Percentiles rank a stretch among this genome's conserved stretches.
These are phyloP conservation scores for Nemotelus pantherinus DNA, from an alignment of 2,888 invertebrate genomes.

Conservation along the genomic window DNA sequence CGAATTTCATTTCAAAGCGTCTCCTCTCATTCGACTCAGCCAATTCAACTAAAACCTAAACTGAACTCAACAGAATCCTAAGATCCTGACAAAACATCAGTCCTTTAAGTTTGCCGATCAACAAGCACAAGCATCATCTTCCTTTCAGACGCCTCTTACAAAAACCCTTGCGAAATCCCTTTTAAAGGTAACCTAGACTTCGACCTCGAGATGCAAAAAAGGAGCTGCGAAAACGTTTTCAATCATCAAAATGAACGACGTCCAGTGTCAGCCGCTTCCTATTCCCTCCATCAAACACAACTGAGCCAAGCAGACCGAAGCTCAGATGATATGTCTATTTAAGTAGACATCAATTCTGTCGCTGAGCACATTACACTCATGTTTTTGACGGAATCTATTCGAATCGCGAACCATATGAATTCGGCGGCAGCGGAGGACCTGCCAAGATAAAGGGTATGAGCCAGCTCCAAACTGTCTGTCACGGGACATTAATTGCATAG, in stretches of 20 bases:
- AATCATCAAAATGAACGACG: background rate
- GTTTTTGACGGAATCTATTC: too few species aligned
- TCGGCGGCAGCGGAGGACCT: too few species aligned
- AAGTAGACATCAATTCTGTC: constrained; percentile 24
- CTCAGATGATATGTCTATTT: constrained; percentile 29
- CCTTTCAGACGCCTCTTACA: too few species aligned
- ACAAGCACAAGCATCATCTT: too few species aligned
- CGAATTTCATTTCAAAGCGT: background rate
- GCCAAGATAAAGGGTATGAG: background rate
- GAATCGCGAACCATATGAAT: too few species aligned
- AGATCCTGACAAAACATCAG: background rate
- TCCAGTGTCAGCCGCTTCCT: constrained; percentile 30
- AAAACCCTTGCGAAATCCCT: too few species aligned
- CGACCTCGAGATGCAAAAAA: background rate
- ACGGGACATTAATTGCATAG: constrained; percentile 36
- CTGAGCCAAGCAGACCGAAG: background rate
- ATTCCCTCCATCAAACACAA: background rate
- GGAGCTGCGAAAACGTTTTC: background rate
- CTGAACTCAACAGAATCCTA: background rate
- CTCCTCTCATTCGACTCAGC: background rate
- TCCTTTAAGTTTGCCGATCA: too few species aligned
- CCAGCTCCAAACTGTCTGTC: constrained; percentile 32
- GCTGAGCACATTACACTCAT: background rate
- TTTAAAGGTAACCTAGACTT: too few species aligned
- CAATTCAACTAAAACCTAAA: background rate